Percentiles rank a stretch among this genome's conserved stretches.
These are phyloP conservation scores for Pristiophorus japonicus DNA, from an alignment of 2,113 vertebrate genomes.

Conservation along the genomic window DNA sequence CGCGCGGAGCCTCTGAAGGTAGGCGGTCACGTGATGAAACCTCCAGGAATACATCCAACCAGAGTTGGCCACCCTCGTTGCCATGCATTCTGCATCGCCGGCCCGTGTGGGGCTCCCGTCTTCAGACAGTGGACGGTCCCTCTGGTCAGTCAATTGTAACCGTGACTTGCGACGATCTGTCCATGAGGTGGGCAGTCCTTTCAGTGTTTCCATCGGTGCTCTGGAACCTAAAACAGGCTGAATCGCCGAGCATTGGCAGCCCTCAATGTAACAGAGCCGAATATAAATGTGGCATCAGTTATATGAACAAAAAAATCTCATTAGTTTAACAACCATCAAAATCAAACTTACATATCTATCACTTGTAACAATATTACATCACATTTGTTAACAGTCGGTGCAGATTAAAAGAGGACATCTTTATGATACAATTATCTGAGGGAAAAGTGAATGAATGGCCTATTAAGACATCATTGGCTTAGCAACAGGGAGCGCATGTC, in stretches of 20 bases:
- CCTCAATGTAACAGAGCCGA: neutral
- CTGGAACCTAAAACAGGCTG: neutral
- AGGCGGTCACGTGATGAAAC: neutral
- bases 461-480: conserved; percentile 37
- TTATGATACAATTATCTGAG: conserved; percentile 14
- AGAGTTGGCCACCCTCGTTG: too few species aligned
- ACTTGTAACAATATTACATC: neutral
- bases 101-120: too few species aligned
- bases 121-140: neutral
- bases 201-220: neutral
- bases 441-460: conserved; percentile 21
- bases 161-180: neutral
- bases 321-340: conserved; percentile 9
- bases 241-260: neutral
- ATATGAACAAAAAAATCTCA: neutral
- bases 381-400: conserved; percentile 6
- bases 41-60: too few species aligned
- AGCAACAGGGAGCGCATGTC: conserved; percentile 23
- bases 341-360: neutral
- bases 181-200: neutral
- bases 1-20: neutral
- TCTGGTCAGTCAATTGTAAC: neutral
- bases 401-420: conserved; percentile 29
- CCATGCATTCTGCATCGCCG: too few species aligned
- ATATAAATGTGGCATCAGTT: neutral